Evolutionary conservation across 1,140 invertebrate species (phyloP).

Genomic region (Cydia amplana): DNA sequence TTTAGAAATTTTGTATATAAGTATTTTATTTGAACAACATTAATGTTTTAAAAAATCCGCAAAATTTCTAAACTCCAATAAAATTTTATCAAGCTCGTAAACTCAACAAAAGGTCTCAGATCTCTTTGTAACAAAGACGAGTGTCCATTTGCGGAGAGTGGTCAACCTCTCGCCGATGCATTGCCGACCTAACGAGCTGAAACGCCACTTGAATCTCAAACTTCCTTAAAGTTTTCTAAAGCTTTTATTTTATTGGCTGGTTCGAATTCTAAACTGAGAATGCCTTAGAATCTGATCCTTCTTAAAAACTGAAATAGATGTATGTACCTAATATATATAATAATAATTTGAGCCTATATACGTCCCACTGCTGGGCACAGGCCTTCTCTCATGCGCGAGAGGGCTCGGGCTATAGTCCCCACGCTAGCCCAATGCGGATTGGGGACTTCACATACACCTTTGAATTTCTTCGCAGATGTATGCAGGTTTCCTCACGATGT

Average conservation of each 20-base stretch:
- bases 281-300: not conserved
- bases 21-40: not conserved
- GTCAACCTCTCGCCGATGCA: constrained; percentile 20
- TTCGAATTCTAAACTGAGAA: not conserved
- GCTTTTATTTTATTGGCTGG: not conserved
- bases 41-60: not conserved
- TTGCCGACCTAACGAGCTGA: constrained; percentile 12
- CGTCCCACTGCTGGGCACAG: too few species aligned
- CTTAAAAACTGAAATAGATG: too few species aligned
- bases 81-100: not conserved
- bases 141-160: constrained; percentile 21
- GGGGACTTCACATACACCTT: too few species aligned
- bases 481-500: too few species aligned
- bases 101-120: constrained; percentile 2
- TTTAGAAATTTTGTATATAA: too few species aligned
- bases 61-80: not conserved
- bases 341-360: too few species aligned
- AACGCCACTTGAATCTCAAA: constrained; percentile 10
- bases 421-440: too few species aligned
- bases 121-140: constrained; percentile 25
- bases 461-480: too few species aligned
- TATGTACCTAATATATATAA: too few species aligned
- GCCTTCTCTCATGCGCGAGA: too few species aligned
- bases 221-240: not conserved
- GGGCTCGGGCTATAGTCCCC: too few species aligned